Evolutionary conservation across 2,113 vertebrate species (phyloP), one percentile per base, ranked within the genome.

Genomic region (Otolemur garnettii): DNA sequence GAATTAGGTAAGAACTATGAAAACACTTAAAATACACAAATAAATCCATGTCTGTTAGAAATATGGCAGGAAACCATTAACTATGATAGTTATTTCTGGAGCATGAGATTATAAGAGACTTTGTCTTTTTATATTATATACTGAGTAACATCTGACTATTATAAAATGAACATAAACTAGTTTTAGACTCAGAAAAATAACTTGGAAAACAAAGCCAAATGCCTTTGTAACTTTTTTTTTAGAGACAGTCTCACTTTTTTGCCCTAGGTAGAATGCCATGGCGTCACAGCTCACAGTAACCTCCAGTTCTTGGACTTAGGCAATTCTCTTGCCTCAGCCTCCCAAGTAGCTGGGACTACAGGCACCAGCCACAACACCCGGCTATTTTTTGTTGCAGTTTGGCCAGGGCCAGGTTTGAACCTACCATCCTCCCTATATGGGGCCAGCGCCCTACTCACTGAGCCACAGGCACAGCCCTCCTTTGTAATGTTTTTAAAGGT

Each of bases 1-100:
- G 14, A 87, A 71, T 92, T 53, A 68, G 14, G 19, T 75, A 72
- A 68, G 57, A 88, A 87, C 57, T 71, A 92, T n/a, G 19, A 30
- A 87, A 90, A 92, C 28, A 71, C 7, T 28, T 90, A 50, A 96
- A 95, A 94, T 35, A 59, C 53, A 84, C 11, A 77, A 84, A 74
- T 53, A 68, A 7, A 80, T 53, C 17, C 21, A 81, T 59, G 45
- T 93, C 68, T 71, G 64, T n/a, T 64, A 88, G 94, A 84, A 90
- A 79, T 7, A 85, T 28, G 28, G 59, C 17, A 78, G 71, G 42
- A 75, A 94, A 74, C 74, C 21, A 71, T 66, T 87, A 93, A 84
- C 50, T 59, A 59, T 83, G 53, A 68, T 55, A 87, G 75, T 42
- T 87, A 83, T 81, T 93, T 71, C 69, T 88, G 24, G 68, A 82